phyloP scores from a whole-genome alignment of 2,888 invertebrate species.

The Drosophila emarginata region DNA sequence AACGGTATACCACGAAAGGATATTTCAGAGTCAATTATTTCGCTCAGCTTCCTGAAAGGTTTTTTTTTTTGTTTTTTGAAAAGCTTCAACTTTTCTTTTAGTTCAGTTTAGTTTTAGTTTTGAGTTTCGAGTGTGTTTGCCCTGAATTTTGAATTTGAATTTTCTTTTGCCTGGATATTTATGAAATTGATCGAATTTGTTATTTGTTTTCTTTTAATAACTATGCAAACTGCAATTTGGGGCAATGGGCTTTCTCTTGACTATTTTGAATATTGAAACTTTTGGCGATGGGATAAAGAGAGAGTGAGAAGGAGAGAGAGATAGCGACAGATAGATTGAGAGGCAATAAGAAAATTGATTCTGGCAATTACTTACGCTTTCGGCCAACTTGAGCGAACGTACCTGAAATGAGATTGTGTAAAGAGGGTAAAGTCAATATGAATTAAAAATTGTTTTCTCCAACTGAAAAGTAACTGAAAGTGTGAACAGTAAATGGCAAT shows the following conservation, averaged over 20 bases:
- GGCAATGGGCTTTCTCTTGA: conserved; percentile 16
- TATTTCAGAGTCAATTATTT: too few species aligned
- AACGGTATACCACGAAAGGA: too few species aligned
- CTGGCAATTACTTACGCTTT: conserved; percentile 69
- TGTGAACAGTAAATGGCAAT: background rate
- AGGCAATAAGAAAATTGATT: conserved; percentile 43
- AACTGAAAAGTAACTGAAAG: conserved; percentile 5
- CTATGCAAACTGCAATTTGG: conserved; percentile 33
- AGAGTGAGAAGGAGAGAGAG: too few species aligned
- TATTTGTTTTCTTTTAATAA: conserved; percentile 20
- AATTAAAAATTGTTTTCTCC: conserved; percentile 27
- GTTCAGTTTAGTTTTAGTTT: background rate
- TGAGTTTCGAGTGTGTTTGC: background rate
- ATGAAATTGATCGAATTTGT: conserved; percentile 29
- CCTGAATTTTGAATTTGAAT: background rate
- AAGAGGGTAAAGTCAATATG: conserved; percentile 34
- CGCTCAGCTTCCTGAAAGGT: too few species aligned
- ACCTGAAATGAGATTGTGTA: conserved; percentile 59
- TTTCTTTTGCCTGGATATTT: background rate
- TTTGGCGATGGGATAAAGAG: conserved; percentile 54
- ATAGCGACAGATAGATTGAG: conserved; percentile 1
- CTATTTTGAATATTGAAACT: conserved; percentile 37
- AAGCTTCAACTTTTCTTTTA: background rate
- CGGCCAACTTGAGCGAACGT: conserved; percentile 65
- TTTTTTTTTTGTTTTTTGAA: too few species aligned